phyloP scores from a whole-genome alignment of 64 coral and sea anemone species.

The Actinia equina region DNA sequence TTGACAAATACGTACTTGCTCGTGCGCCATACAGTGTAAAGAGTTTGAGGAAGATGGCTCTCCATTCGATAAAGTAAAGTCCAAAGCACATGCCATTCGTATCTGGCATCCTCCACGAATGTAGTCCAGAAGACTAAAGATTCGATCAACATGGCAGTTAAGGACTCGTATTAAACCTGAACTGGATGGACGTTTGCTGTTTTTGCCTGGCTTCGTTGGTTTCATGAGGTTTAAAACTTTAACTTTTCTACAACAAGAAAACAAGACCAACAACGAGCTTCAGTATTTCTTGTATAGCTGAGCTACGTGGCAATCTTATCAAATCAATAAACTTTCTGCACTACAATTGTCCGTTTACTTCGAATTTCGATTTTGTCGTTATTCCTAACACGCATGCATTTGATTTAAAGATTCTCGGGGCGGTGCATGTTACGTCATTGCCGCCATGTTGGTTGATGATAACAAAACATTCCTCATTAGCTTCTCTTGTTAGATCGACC shows the following conservation, averaged over 20 bases:
- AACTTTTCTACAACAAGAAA: constrained; percentile 39
- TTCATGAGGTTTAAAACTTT: constrained; percentile 54
- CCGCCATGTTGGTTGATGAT: no score
- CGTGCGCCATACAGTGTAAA: constrained; percentile 44
- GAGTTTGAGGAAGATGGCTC: constrained; percentile 54
- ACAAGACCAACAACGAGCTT: neutral
- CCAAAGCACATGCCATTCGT: constrained; percentile 70
- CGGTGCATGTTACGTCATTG: no score
- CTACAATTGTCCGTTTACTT: no score
- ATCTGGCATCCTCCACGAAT: constrained; percentile 72
- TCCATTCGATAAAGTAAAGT: constrained; percentile 86
- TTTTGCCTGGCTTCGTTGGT: constrained; percentile 53
- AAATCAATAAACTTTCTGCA: no score
- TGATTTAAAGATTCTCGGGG: no score
- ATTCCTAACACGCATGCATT: no score
- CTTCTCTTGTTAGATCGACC: no score
- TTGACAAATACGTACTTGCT: constrained; percentile 30
- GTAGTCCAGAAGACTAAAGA: constrained; percentile 83
- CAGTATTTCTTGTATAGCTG: no score
- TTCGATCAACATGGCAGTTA: constrained; percentile 60
- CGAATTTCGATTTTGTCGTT: no score
- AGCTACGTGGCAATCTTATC: no score
- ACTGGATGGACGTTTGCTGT: constrained; percentile 56
- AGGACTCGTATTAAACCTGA: constrained; percentile 69
- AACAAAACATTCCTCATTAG: no score